Evolutionary conservation across 2,797 vertebrate species (phyloP), one percentile per base, ranked within the genome.

Genomic region (Cyprinodon diabolis): DNA sequence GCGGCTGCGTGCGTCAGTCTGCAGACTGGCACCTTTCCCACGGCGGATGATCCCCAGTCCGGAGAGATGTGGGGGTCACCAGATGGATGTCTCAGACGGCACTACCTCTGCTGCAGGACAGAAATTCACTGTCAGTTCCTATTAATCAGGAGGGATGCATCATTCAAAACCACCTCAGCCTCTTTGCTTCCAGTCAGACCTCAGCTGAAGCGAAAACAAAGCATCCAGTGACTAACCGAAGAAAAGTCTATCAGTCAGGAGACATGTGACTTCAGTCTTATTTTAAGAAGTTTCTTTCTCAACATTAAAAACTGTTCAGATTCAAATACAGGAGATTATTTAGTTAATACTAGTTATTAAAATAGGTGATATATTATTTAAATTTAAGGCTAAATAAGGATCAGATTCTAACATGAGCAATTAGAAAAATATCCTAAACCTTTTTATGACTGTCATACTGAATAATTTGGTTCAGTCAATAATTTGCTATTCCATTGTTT

Each of bases 11-110:
- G 79, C 86, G 90, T 89, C 82, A 78, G 78, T 77, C 82, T 79
- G 81, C 80, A 90, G 83, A 85, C 92, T 93, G 94, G 90, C 87
- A 75, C 68, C 69, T 79, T 94, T 95, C 93, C 91, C 93, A 92
- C 86, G 88, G 87, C 83, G 87, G 77, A 89, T 66, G 84, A 81
- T 77, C 79, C 84, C 40, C 72, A 51, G 71, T 71, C 71, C 12
- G 76, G 37, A 68, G 77, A 75, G 86, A 86, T 80, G 57, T 74
- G 81, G 85, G 89, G 91, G 40, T 92, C 93, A 92, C 72, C 89
- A 91, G 89, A 91, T 91, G 89, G 92, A 87, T 76, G 89, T 84
- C 81, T 90, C 79, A 63, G 77, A 82, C 58, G 55, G 86, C 66
- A 66, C 77, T 86, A 83, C 89, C 84, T 88, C 84, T 62, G 89